Conservation (phyloP, 2,113 vertebrate genomes). For the Eudyptes chrysolophus region DNA sequence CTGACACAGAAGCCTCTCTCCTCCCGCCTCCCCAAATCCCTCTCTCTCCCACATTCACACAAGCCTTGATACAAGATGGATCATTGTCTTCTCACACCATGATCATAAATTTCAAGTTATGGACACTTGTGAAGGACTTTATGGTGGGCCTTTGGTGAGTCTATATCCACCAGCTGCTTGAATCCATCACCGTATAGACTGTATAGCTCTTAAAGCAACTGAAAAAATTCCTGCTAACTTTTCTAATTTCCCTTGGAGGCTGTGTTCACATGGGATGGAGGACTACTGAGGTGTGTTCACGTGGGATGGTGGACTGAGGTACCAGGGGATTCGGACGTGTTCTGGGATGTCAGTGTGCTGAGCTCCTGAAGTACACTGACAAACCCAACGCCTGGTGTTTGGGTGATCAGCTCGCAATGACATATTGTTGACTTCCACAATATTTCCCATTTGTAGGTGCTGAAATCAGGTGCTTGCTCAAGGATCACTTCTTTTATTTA, state of each 20-base stretch:
- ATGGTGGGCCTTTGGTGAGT: not conserved
- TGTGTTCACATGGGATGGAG: not conserved
- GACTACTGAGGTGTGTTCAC: not conserved
- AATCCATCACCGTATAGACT: not conserved
- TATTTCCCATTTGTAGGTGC: not conserved
- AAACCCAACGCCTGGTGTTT: not conserved
- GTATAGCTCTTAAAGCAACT: not conserved
- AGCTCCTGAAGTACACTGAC: not conserved
- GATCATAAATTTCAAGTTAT: not conserved
- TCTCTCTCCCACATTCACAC: not conserved
- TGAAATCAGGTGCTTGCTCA: not conserved
- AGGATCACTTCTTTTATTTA: not conserved
- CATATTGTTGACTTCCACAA: rapidly evolving
- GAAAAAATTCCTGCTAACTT: not conserved
- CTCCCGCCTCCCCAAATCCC: not conserved
- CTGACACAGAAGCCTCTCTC: not conserved
- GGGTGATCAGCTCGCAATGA: not conserved
- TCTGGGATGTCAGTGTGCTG: not conserved
- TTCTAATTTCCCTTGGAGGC: not conserved
- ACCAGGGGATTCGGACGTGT: rapidly evolving
- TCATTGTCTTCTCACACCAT: not conserved
- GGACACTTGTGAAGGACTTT: not conserved
- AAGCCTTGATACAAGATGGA: not conserved
- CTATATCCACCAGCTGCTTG: not conserved
- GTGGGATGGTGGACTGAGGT: not conserved